Conservation (phyloP, 2,113 vertebrate species). For the Piprites chloris region DNA sequence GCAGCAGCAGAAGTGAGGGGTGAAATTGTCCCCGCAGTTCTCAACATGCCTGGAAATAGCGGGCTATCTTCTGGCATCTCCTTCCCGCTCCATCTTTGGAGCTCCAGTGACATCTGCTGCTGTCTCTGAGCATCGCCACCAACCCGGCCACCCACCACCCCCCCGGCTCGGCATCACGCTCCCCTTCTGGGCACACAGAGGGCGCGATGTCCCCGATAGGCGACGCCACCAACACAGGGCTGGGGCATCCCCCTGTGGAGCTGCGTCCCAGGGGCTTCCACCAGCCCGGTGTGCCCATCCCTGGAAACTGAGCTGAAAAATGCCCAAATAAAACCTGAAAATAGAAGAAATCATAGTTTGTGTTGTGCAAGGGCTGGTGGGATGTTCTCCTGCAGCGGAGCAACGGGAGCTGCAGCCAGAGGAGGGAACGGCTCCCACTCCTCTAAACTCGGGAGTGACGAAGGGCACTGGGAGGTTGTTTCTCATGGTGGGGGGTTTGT, state of each 20-base stretch:
- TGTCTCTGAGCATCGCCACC: not conserved
- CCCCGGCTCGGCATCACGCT: rapidly evolving
- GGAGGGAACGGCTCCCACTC: rapidly evolving
- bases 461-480: not conserved
- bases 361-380: no score
- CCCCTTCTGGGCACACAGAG: not conserved
- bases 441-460: rapidly evolving
- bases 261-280: rapidly evolving
- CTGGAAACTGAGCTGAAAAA: rapidly evolving
- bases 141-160: rapidly evolving
- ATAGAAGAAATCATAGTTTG: rapidly evolving
- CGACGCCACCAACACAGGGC: rapidly evolving
- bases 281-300: rapidly evolving
- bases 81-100: not conserved
- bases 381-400: rapidly evolving
- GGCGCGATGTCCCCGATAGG: rapidly evolving
- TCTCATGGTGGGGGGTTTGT: rapidly evolving
- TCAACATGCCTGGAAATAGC: not conserved
- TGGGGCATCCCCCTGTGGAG: not conserved
- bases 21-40: rapidly evolving
- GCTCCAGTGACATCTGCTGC: conserved; percentile 38
- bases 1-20: not conserved
- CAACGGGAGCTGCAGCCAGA: not conserved
- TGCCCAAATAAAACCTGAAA: rapidly evolving
- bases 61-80: rapidly evolving